Evolutionary conservation across 2,888 invertebrate species (phyloP).

Genomic region (Pandemis cinnamomeana): DNA sequence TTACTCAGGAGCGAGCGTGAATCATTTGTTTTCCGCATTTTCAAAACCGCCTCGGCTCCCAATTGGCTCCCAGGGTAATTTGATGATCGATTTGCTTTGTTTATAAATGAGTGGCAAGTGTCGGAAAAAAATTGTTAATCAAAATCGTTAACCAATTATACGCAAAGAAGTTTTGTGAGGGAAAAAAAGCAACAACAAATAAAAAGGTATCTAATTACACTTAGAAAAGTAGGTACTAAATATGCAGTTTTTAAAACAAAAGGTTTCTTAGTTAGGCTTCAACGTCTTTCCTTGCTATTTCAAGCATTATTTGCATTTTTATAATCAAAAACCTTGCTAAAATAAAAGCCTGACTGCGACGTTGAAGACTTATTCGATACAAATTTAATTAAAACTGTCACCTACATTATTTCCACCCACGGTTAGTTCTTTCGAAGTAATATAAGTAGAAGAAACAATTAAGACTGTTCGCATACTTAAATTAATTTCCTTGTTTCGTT

Average conservation of each 20-base stretch:
- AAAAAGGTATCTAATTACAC: no score
- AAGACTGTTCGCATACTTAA: neutral
- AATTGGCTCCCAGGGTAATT: constrained; percentile 17
- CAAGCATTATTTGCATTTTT: no score
- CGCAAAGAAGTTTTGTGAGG: neutral
- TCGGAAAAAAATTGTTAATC: neutral
- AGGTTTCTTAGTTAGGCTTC: no score
- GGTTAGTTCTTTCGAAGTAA: neutral
- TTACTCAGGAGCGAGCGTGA: neutral
- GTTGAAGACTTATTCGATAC: neutral
- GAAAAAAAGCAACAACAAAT: neutral
- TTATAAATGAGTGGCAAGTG: no score
- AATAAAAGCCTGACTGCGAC: neutral
- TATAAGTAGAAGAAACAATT: neutral
- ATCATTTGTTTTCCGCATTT: constrained; percentile 26
- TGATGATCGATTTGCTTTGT: neutral
- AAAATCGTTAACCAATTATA: neutral
- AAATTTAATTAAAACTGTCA: neutral
- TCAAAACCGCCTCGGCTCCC: constrained; percentile 14
- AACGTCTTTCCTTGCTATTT: no score
- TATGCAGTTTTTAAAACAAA: no score
- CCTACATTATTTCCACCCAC: neutral
- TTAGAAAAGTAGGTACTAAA: no score
- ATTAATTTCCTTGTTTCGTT: neutral
- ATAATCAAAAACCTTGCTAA: no score